A percentile compares a stretch with the other conserved stretches of the same genome.
phyloP scores from a whole-genome alignment of 2,888 invertebrate genomes.

The Agrilus biguttatus region DNA sequence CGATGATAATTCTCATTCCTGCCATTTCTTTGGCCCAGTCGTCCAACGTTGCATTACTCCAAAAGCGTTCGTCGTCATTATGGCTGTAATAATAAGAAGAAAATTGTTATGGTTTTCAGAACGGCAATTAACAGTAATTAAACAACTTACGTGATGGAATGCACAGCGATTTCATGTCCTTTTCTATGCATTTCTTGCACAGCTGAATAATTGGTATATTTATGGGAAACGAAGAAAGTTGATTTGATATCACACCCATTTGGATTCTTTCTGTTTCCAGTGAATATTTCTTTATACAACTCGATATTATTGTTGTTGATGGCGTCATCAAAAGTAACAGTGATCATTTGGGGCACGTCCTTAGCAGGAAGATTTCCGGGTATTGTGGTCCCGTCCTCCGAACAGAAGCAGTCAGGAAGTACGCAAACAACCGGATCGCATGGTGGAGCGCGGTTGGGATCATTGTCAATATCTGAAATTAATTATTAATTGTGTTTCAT shows the following conservation, averaged over 20 bases:
- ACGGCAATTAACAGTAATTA: conserved; percentile 1
- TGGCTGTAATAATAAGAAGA: conserved; percentile 41
- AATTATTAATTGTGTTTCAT: neutral
- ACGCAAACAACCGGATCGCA: conserved; percentile 77
- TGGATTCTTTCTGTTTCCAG: conserved; percentile 76
- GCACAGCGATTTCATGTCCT: conserved; percentile 87
- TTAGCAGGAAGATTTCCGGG: conserved; percentile 71
- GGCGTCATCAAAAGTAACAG: conserved; percentile 87
- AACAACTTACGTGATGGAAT: conserved; percentile 75
- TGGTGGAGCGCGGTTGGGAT: conserved; percentile 83
- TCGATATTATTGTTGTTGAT: conserved; percentile 93
- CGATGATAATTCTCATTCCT: conserved; percentile 79
- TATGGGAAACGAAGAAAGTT: conserved; percentile 85
- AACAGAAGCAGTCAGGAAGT: conserved; percentile 87
- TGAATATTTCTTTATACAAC: conserved; percentile 84
- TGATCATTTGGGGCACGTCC: conserved; percentile 89
- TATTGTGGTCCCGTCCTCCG: conserved; percentile 77
- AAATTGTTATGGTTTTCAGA: conserved; percentile 1
- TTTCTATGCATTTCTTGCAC: conserved; percentile 81
- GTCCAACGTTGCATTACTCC: conserved; percentile 84
- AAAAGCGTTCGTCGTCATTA: conserved; percentile 82
- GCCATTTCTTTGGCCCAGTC: conserved; percentile 95
- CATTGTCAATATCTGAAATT: conserved; percentile 73
- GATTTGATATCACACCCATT: conserved; percentile 89
- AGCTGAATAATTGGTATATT: conserved; percentile 88